phyloP scores from a whole-genome alignment of 2,797 vertebrate species.

The Heliangelus exortis region DNA sequence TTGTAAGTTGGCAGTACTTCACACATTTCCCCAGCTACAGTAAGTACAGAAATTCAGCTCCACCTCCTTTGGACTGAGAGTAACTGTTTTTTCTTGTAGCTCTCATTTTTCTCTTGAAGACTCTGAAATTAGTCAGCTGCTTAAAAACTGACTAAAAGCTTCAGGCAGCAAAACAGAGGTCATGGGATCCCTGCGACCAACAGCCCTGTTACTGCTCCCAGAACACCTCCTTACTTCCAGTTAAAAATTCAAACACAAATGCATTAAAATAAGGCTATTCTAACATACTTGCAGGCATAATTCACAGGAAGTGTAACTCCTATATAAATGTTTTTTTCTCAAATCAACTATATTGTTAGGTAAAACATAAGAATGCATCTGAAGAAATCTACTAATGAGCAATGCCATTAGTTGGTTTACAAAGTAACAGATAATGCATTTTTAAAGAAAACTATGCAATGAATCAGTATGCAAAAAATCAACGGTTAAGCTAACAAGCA shows the following conservation, averaged over 20 bases:
- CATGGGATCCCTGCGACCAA: not conserved
- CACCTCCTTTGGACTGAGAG: not conserved
- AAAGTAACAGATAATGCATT: not conserved
- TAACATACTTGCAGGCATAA: not conserved
- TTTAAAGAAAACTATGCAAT: not conserved
- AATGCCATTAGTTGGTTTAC: not conserved
- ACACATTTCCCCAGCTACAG: not conserved
- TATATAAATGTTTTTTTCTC: not conserved
- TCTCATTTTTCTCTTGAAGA: conserved; percentile 1
- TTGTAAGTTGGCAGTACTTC: not conserved
- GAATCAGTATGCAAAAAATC: not conserved
- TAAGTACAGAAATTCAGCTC: not conserved
- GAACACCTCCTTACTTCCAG: not conserved
- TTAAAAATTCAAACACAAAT: not conserved
- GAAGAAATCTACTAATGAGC: not conserved
- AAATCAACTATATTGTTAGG: not conserved
- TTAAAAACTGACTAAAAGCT: not conserved
- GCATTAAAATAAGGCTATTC: not conserved
- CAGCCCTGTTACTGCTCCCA: not conserved
- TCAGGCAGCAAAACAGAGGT: not conserved
- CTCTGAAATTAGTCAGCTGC: not conserved
- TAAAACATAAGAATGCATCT: not conserved
- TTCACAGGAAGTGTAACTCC: not conserved
- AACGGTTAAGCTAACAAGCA: not conserved
- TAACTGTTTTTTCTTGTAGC: not conserved